Conservation (phyloP, 2,113 vertebrate species). For the Osmerus eperlanus region DNA sequence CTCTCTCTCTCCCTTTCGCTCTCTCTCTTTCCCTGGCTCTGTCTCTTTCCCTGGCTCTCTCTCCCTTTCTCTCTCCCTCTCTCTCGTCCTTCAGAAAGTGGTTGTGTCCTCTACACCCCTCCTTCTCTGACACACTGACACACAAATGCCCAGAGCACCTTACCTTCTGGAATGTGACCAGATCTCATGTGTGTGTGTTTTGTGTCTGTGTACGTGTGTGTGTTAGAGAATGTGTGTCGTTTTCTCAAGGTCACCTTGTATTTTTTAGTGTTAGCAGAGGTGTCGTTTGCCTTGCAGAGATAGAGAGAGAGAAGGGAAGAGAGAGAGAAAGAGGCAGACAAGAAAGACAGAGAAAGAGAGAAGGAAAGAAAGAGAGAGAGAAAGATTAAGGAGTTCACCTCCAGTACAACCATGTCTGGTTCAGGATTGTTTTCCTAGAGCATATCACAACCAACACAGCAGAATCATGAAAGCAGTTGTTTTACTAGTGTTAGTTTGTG, state of each 20-base stretch:
- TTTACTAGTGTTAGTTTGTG: too few species aligned
- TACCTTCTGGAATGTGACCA: constrained; percentile 45
- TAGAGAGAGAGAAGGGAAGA: neutral
- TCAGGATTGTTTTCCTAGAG: too few species aligned
- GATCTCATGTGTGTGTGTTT: constrained; percentile 1
- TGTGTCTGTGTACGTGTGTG: constrained; percentile 13
- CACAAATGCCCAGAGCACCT: constrained; percentile 16
- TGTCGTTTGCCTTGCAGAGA: neutral
- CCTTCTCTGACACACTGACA: constrained; percentile 22
- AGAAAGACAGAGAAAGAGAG: neutral
- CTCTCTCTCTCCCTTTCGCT: too few species aligned
- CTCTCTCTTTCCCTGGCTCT: too few species aligned
- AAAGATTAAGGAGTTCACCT: neutral
- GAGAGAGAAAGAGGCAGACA: neutral
- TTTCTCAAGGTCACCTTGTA: neutral
- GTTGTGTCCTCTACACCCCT: constrained; percentile 16
- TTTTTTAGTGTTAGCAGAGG: constrained; percentile 1
- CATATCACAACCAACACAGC: too few species aligned
- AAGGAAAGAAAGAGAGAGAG: neutral
- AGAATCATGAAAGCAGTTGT: too few species aligned
- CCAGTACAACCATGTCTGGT: neutral
- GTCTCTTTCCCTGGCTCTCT: too few species aligned
- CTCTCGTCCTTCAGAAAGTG: too few species aligned
- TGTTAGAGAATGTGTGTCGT: constrained; percentile 23
- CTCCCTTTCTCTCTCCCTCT: too few species aligned